phyloP scores from a whole-genome alignment of 2,113 vertebrate species.

The Diadophis punctatus region DNA sequence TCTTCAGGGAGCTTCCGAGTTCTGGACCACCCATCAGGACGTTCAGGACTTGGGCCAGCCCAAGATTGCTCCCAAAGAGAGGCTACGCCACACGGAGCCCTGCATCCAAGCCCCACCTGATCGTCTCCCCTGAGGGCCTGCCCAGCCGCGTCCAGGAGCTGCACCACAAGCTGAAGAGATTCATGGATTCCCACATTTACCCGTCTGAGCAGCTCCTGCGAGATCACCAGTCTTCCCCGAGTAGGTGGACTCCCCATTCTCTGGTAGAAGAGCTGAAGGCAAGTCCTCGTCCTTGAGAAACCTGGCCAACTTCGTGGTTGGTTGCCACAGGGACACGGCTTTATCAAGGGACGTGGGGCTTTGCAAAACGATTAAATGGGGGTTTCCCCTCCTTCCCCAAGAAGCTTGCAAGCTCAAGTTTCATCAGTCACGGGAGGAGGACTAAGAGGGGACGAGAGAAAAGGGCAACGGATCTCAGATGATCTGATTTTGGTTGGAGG shows the following conservation, averaged over 20 bases:
- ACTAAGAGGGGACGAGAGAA: neutral
- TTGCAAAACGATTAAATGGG: neutral
- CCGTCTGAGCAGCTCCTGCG: slow-evolving; percentile 55
- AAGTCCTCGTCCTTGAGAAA: neutral
- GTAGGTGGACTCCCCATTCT: slow-evolving; percentile 35
- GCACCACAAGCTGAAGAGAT: slow-evolving; percentile 34
- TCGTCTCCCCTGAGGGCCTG: slow-evolving; percentile 41
- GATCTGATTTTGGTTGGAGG: neutral
- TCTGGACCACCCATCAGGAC: neutral
- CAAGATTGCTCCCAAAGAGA: neutral
- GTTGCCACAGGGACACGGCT: no score
- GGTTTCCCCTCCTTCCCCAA: neutral
- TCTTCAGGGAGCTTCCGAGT: slow-evolving; percentile 69
- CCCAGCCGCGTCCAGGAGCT: slow-evolving; percentile 10
- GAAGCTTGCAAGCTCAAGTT: neutral
- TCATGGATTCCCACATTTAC: slow-evolving; percentile 42
- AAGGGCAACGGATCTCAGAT: neutral
- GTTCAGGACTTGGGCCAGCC: slow-evolving; percentile 34
- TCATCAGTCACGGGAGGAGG: neutral
- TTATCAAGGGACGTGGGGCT: neutral
- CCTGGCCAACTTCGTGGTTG: neutral
- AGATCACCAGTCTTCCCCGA: slow-evolving; percentile 37
- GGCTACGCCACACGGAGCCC: slow-evolving; percentile 20
- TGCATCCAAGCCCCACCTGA: slow-evolving; percentile 2
- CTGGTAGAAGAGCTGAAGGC: slow-evolving; percentile 64